Evolutionary conservation across 1,140 invertebrate genomes (phyloP).

Genomic region (Nymphalis io): DNA sequence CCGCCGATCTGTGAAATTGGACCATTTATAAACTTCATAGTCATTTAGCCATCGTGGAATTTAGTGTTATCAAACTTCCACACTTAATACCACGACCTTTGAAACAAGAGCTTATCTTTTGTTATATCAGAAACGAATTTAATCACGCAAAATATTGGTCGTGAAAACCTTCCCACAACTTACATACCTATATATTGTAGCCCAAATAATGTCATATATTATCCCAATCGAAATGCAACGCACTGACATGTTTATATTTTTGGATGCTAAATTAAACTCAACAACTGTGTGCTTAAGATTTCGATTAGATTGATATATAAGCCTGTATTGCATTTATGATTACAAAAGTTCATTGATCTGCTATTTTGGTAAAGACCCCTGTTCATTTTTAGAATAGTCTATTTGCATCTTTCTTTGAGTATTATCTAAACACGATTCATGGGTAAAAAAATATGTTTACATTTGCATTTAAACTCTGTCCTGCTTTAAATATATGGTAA

Average conservation of each 20-base stretch:
- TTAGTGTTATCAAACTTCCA: slow-evolving; percentile 60
- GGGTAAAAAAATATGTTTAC: slow-evolving; percentile 35
- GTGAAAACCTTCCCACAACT: slow-evolving; percentile 38
- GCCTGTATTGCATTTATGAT: slow-evolving; percentile 1
- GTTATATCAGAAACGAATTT: slow-evolving; percentile 49
- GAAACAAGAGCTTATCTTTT: slow-evolving; percentile 48
- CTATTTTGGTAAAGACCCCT: slow-evolving; percentile 55
- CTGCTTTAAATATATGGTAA: slow-evolving; percentile 33
- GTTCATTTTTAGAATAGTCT: slow-evolving; percentile 56
- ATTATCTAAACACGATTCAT: slow-evolving; percentile 52
- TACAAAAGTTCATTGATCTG: slow-evolving; percentile 33
- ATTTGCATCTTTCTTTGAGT: slow-evolving; percentile 61
- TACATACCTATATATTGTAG: slow-evolving; percentile 23
- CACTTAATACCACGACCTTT: slow-evolving; percentile 47
- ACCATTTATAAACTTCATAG: slow-evolving; percentile 51
- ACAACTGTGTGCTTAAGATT: neutral
- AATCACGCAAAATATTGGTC: slow-evolving; percentile 46
- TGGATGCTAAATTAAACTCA: slow-evolving; percentile 10
- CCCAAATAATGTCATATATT: slow-evolving; percentile 57
- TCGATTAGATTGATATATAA: neutral
- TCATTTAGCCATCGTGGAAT: slow-evolving; percentile 36
- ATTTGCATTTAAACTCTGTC: slow-evolving; percentile 42
- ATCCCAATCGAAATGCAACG: neutral
- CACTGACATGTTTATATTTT: slow-evolving; percentile 5
- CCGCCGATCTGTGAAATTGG: slow-evolving; percentile 58